phyloP scores from a whole-genome alignment of 2,113 vertebrate species.

The Cephalopterus ornatus region DNA sequence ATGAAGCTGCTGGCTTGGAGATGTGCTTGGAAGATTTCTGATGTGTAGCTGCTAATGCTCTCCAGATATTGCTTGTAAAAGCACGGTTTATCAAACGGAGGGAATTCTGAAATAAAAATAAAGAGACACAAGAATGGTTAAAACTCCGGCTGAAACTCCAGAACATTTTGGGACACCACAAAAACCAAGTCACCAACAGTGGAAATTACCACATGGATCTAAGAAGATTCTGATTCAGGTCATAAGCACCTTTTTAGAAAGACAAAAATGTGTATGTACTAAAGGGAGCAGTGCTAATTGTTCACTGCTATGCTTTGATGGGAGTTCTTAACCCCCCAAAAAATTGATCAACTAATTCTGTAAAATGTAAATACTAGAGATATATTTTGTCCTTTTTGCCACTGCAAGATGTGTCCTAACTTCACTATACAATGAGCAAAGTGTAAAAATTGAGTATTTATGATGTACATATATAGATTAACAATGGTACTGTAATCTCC shows the following conservation, averaged over 20 bases:
- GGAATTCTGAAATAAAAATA: slow-evolving; percentile 63
- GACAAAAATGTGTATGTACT: background rate
- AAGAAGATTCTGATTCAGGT: background rate
- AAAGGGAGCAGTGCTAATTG: background rate
- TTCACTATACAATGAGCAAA: background rate
- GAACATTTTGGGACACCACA: background rate
- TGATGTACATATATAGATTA: background rate
- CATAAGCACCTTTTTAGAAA: background rate
- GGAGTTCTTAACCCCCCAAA: background rate
- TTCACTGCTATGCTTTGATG: background rate
- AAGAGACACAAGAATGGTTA: background rate
- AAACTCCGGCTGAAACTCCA: background rate
- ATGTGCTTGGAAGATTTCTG: slow-evolving; percentile 36
- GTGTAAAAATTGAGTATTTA: background rate
- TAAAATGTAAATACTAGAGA: background rate
- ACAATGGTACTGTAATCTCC: background rate
- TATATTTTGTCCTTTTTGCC: background rate
- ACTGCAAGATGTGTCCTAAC: background rate
- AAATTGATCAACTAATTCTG: background rate
- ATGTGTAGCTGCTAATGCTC: background rate
- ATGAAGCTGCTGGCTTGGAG: slow-evolving; percentile 61
- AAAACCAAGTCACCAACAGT: background rate
- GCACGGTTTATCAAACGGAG: slow-evolving; percentile 48
- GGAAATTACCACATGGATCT: background rate
- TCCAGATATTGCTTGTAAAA: slow-evolving; percentile 25